Conservation (phyloP, 1,140 invertebrate species). For the Brachionus rubens region DNA sequence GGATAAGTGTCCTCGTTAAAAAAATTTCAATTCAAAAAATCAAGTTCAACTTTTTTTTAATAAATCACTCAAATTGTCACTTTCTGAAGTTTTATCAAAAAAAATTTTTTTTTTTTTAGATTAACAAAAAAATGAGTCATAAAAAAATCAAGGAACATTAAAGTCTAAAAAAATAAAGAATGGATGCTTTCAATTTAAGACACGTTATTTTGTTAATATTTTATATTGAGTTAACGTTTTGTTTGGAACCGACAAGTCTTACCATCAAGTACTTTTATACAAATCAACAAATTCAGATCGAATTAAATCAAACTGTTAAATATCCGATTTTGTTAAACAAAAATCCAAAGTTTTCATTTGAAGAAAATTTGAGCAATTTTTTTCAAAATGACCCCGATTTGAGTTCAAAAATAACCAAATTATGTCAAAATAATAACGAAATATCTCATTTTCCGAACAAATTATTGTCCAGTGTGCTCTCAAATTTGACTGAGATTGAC, state of each 20-base stretch:
- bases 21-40: too few relatives aligned
- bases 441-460: neutral
- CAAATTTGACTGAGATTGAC: neutral
- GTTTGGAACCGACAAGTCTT: neutral
- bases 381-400: neutral
- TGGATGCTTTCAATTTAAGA: too few relatives aligned
- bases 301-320: constrained; percentile 7
- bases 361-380: constrained; percentile 8
- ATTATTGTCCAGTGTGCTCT: neutral
- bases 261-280: neutral
- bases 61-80: too few relatives aligned
- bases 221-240: too few relatives aligned
- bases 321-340: constrained; percentile 6
- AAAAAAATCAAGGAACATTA: too few relatives aligned
- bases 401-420: neutral
- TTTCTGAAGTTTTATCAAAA: too few relatives aligned
- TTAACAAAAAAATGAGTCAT: too few relatives aligned
- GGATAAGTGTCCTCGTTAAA: too few relatives aligned
- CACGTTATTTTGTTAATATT: too few relatives aligned
- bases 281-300: neutral
- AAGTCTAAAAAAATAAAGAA: too few relatives aligned
- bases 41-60: too few relatives aligned
- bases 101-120: too few relatives aligned
- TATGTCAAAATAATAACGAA: neutral
- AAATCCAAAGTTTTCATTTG: neutral